Evolutionary conservation across 2,888 invertebrate species (phyloP), one percentile per base, ranked within the genome.

Genomic region (Hirtodrosophila duncani): DNA sequence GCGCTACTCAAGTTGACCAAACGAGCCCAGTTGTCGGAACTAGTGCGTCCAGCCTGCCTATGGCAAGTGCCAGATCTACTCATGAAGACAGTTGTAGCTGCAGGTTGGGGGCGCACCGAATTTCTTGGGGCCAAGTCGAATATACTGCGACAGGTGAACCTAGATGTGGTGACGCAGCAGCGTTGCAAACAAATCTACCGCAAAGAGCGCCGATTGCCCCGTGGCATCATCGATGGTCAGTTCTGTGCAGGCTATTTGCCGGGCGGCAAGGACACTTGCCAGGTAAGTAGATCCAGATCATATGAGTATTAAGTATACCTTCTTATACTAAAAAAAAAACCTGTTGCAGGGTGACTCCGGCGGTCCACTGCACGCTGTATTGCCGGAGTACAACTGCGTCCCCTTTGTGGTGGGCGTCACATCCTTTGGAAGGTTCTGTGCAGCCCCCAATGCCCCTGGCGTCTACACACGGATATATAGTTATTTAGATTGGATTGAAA

Each of bases 1-100:
- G 91, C 90, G 2, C 75, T 91, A 3, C 56, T 91, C 0, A 84
- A 88, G 59, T 82, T 91, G 1, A 67, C 66, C 4, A 69, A 63
- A n/a, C 55, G 58, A 3, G 84, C 69, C 1, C 51, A 55, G 4
- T 68, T 87, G 3, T 77, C 83, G 1, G 49, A 70, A 1, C 59
- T 55, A 2, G 80, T 87, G 14, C 82, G 83, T 39, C 88, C 87
- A 2, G 86, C 85, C 1, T 88, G 88, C 44, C 57, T 88, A 1
- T 87, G 87, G 87, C 85, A 86, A 51, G 21, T 75, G 20, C 72
- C 83, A 0, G 79, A 66, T 6, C 45, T 85, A 7, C 50, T 75
- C 6, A 66, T 83, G 3, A 53, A 64, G 1, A 61, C 63, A 8
- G 75, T 78, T 3, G 64, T 80, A 11, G 87, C 87, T 3, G 82